These are phyloP conservation scores for Stenurella melanura DNA, from an alignment of 2,888 invertebrate genomes.

Conservation along the genomic window DNA sequence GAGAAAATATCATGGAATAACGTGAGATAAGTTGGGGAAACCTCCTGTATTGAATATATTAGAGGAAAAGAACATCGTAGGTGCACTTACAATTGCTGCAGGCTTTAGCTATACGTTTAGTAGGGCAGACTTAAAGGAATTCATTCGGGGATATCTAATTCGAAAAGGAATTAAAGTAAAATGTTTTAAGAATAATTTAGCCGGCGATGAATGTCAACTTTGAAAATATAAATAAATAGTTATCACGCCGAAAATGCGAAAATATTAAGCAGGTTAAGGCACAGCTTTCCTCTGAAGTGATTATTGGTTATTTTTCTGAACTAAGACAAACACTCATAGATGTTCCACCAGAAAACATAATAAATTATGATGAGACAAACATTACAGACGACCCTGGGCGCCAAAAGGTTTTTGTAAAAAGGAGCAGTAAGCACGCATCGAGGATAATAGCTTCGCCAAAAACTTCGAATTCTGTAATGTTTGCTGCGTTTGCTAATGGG, in stretches of 20 bases:
- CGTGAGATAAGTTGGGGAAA: background rate
- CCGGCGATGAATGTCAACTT: slow-evolving; percentile 38
- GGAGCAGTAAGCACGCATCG: background rate
- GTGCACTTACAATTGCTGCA: background rate
- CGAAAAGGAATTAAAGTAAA: slow-evolving; percentile 33
- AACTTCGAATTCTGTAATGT: background rate
- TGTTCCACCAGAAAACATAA: background rate
- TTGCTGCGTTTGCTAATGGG: background rate
- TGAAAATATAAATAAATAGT: slow-evolving; percentile 36
- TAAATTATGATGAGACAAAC: background rate
- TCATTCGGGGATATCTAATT: slow-evolving; percentile 10
- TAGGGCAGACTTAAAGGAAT: background rate
- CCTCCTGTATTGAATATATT: background rate
- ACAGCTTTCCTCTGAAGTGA: background rate
- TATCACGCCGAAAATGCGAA: slow-evolving; percentile 26
- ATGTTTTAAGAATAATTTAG: slow-evolving; percentile 23
- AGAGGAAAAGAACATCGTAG: background rate
- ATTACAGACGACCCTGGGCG: background rate
- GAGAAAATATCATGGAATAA: background rate
- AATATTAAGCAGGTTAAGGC: slow-evolving; percentile 8
- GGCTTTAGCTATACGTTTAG: background rate
- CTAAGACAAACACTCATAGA: background rate
- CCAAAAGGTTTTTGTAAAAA: background rate
- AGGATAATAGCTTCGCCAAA: background rate
- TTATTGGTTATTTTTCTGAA: background rate